Conservation (phyloP, 2,113 vertebrate genomes). For the Mionectes macconnelli region DNA sequence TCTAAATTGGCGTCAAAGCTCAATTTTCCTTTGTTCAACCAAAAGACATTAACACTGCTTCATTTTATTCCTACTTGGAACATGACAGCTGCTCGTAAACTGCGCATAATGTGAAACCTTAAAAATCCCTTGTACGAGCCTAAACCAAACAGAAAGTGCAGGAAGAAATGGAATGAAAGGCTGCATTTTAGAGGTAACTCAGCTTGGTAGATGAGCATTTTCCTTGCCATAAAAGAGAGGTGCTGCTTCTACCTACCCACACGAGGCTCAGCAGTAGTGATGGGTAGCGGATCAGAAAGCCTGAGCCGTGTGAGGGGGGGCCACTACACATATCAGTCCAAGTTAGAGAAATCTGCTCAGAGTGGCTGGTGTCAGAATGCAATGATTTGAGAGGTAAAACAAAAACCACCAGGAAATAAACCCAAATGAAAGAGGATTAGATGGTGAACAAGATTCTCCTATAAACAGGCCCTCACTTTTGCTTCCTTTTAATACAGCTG, state of each 20-base stretch:
- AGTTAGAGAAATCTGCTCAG: neutral
- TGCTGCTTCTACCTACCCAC: neutral
- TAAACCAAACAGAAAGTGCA: neutral
- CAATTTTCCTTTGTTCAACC: neutral
- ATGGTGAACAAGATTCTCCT: neutral
- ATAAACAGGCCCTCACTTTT: neutral
- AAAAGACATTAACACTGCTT: neutral
- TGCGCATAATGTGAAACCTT: neutral
- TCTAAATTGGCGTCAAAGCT: neutral
- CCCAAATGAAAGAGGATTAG: conserved; percentile 34
- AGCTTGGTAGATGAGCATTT: neutral
- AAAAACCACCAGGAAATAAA: conserved; percentile 25
- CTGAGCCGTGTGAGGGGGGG: neutral
- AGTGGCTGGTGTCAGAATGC: neutral
- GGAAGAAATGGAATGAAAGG: neutral
- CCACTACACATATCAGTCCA: neutral
- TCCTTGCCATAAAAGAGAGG: rapidly evolving
- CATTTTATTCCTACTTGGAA: neutral
- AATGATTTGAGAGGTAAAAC: neutral
- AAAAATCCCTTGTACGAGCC: neutral
- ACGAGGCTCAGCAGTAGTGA: rapidly evolving
- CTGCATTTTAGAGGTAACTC: neutral
- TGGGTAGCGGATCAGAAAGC: neutral
- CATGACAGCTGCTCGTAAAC: neutral
- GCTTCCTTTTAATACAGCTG: neutral